These are phyloP conservation scores for Diplazon laetatorius DNA, from an alignment of 2,888 invertebrate species.

Conservation along the genomic window DNA sequence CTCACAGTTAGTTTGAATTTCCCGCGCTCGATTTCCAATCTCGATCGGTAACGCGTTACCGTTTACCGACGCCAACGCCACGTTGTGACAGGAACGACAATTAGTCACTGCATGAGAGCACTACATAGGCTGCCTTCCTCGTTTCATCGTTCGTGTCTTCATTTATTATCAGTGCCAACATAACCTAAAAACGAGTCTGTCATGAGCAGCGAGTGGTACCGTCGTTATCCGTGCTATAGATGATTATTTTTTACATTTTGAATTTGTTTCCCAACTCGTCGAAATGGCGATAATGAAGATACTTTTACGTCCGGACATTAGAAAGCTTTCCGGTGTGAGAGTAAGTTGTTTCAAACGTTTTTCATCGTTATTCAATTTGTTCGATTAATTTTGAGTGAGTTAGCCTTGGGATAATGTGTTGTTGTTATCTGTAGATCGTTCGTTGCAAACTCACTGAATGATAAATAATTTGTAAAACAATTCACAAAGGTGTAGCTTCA, in stretches of 20 bases:
- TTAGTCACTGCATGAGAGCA: too few relatives aligned
- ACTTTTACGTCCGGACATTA: slow-evolving; percentile 74
- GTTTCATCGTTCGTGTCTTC: too few relatives aligned
- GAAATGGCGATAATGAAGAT: slow-evolving; percentile 77
- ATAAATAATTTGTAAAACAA: neutral
- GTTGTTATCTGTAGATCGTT: slow-evolving; percentile 27
- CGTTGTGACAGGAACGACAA: too few relatives aligned
- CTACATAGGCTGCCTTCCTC: too few relatives aligned
- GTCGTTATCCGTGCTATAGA: slow-evolving; percentile 5
- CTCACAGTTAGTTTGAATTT: too few relatives aligned
- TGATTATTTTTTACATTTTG: slow-evolving; percentile 28
- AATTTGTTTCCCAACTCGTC: neutral
- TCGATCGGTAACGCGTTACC: too few relatives aligned
- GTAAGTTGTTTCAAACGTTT: slow-evolving; percentile 72
- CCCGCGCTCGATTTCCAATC: too few relatives aligned
- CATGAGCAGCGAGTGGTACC: slow-evolving; percentile 33
- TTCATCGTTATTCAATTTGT: slow-evolving; percentile 33
- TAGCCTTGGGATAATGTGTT: neutral
- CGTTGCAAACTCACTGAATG: neutral
- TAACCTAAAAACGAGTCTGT: slow-evolving; percentile 47
- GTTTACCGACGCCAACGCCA: too few relatives aligned
- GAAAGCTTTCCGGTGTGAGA: slow-evolving; percentile 74
- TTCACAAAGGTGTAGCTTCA: neutral
- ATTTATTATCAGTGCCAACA: slow-evolving; percentile 45
- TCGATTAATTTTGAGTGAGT: neutral